Conservation (phyloP, 2,888 invertebrate species). For the Lepeophtheirus nordmannii region DNA sequence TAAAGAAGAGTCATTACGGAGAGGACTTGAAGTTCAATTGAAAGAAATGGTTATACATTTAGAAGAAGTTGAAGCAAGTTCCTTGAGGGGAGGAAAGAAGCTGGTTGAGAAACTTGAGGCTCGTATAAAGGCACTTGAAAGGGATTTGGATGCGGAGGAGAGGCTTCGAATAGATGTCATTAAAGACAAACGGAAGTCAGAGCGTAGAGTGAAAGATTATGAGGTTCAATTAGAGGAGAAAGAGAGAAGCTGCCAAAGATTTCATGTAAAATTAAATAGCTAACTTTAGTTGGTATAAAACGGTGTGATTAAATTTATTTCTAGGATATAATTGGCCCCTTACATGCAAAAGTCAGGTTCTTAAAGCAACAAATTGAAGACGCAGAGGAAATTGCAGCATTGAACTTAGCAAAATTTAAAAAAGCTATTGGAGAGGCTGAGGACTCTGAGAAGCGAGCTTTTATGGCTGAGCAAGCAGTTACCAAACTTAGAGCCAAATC, state of each 20-base stretch:
- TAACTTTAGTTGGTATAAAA: neutral
- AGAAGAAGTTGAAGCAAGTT: constrained; percentile 1
- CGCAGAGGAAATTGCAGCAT: constrained; percentile 88
- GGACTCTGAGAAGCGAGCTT: neutral
- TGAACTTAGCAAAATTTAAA: constrained; percentile 95
- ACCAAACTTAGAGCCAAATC: neutral
- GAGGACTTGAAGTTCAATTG: constrained; percentile 3
- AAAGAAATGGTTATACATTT: constrained; percentile 4
- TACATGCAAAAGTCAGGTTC: constrained; percentile 98
- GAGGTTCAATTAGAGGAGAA: constrained; percentile 23
- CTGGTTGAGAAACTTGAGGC: constrained; percentile 19
- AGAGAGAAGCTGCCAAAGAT: constrained; percentile 6
- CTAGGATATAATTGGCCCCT: constrained; percentile 95
- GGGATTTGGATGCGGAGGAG: constrained; percentile 42
- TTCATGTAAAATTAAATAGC: neutral
- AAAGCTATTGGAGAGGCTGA: constrained; percentile 39
- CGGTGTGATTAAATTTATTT: neutral
- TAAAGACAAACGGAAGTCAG: constrained; percentile 41
- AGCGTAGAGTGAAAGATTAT: constrained; percentile 41
- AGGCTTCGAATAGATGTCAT: constrained; percentile 41
- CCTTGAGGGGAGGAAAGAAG: neutral
- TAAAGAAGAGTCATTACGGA: constrained; percentile 22
- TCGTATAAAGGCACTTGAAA: constrained; percentile 34
- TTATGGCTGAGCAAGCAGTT: neutral
- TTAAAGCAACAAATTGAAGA: constrained; percentile 99